Evolutionary conservation across 1,140 invertebrate species (phyloP).

Genomic region (Drosophila cardini): DNA sequence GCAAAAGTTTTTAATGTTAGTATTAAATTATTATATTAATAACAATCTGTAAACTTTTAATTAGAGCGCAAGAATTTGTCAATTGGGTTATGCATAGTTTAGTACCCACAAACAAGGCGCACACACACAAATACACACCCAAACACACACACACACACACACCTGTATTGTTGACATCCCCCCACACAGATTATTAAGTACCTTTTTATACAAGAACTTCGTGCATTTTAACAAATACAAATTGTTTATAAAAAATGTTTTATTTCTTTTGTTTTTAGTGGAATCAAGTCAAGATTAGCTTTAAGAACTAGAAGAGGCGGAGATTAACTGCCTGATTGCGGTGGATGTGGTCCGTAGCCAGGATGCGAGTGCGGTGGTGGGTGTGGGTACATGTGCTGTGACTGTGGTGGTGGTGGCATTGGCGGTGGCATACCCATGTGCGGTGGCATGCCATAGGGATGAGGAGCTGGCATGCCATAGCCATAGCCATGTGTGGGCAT

Average conservation of each 20-base stretch:
- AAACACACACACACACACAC: conserved; percentile 53
- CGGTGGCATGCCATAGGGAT: conserved; percentile 46
- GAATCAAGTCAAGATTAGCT: conserved; percentile 61
- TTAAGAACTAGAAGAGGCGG: not conserved
- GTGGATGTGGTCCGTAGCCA: conserved; percentile 29
- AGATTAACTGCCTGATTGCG: conserved; percentile 32
- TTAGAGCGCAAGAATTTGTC: conserved; percentile 16
- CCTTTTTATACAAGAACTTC: conserved; percentile 76
- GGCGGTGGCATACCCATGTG: conserved; percentile 31
- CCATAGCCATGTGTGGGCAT: conserved; percentile 63
- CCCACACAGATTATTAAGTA: conserved; percentile 78
- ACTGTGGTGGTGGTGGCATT: conserved; percentile 12
- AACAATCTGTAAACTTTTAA: not conserved
- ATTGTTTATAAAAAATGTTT: conserved; percentile 40
- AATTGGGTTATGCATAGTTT: conserved; percentile 29
- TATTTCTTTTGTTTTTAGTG: conserved; percentile 61
- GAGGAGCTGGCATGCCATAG: conserved; percentile 53
- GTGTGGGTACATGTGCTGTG: conserved; percentile 54
- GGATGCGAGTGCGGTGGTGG: not conserved
- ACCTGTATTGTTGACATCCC: conserved; percentile 66
- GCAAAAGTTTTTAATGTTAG: not conserved
- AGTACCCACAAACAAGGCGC: conserved; percentile 26
- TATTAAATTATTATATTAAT: conserved; percentile 3
- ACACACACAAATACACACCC: conserved; percentile 49
- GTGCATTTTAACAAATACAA: conserved; percentile 65